Evolutionary conservation across 2,888 invertebrate species (phyloP).

Genomic region (Coremacera marginata): DNA sequence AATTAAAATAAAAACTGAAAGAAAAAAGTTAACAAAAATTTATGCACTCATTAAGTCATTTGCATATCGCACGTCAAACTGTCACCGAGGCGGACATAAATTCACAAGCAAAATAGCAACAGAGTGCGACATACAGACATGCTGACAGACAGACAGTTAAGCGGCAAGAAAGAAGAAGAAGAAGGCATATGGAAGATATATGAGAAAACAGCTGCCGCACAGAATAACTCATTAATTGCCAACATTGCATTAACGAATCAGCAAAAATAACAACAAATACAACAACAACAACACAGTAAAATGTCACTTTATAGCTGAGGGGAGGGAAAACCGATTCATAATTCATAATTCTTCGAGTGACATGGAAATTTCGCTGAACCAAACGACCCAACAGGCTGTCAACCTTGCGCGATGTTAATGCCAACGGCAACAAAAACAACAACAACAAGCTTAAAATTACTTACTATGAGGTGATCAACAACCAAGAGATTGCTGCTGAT

Average conservation of each 20-base stretch:
- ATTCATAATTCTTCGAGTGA: conserved; percentile 46
- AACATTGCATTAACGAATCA: conserved; percentile 42
- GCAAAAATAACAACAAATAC: conserved; percentile 24
- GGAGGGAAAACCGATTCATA: conserved; percentile 38
- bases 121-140: not conserved
- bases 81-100: conserved; percentile 45
- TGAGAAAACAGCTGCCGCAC: conserved; percentile 61
- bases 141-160: not conserved
- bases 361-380: conserved; percentile 40
- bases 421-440: not conserved
- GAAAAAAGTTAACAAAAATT: conserved; percentile 35
- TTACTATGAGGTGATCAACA: not conserved
- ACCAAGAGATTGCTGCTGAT: not conserved
- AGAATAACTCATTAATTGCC: conserved; percentile 63
- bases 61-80: conserved; percentile 49
- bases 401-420: conserved; percentile 34
- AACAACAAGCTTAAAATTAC: not conserved
- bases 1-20: not conserved
- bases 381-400: conserved; percentile 30
- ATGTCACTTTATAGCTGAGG: not conserved
- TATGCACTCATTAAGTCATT: conserved; percentile 51
- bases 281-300: not conserved
- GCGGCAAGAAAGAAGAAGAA: not conserved
- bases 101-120: conserved; percentile 23
- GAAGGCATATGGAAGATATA: conserved; percentile 51